phyloP scores from a whole-genome alignment of 2,888 invertebrate genomes.

The Diarsia dahlii region DNA sequence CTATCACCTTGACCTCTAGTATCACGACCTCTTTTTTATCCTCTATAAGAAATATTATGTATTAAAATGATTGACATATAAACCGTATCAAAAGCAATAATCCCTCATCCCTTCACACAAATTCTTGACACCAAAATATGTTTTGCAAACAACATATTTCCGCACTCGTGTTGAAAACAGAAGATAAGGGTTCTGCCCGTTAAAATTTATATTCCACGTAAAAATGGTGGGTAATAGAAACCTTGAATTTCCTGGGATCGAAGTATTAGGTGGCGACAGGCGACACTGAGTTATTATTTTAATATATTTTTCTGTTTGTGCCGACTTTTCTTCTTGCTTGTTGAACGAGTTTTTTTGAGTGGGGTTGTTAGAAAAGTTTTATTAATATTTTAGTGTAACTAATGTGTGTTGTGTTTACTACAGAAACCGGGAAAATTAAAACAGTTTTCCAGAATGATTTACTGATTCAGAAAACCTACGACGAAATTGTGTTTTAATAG shows the following conservation, averaged over 20 bases:
- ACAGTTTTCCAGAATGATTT: background rate
- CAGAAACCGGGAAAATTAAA: background rate
- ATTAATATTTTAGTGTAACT: background rate
- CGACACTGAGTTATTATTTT: constrained; percentile 73
- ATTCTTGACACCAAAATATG: constrained; percentile 12
- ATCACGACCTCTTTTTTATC: background rate
- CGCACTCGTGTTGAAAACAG: constrained; percentile 65
- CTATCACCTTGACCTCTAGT: background rate
- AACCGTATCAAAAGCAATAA: background rate
- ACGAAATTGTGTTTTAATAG: background rate
- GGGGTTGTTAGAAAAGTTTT: constrained; percentile 6
- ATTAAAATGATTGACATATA: background rate
- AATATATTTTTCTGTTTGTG: constrained; percentile 65
- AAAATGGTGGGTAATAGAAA: constrained; percentile 72
- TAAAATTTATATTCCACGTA: constrained; percentile 79
- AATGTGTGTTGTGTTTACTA: constrained; percentile 14
- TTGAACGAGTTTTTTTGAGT: constrained; percentile 22
- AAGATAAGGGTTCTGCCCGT: constrained; percentile 76
- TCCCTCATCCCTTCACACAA: background rate
- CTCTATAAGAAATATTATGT: background rate
- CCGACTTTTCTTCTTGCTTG: constrained; percentile 34
- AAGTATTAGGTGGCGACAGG: constrained; percentile 63
- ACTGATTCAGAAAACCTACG: background rate
- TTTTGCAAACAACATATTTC: constrained; percentile 52
- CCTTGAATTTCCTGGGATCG: constrained; percentile 51